phyloP scores from a whole-genome alignment of 2,113 vertebrate genomes.

The Paralichthys olivaceus region DNA sequence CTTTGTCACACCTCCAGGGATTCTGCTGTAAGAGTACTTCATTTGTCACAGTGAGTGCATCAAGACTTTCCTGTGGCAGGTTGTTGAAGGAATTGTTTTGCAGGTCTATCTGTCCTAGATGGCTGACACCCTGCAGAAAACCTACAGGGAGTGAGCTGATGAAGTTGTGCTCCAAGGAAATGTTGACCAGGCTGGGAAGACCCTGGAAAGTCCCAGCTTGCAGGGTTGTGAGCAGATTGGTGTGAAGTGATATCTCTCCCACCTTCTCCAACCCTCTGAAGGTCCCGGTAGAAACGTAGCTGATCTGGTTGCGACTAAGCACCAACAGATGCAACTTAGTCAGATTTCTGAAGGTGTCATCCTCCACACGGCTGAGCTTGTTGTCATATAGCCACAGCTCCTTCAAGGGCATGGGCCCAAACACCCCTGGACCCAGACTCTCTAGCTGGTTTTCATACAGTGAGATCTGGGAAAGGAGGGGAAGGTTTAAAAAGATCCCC shows the following conservation, averaged over 20 bases:
- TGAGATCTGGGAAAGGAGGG: slow-evolving; percentile 84
- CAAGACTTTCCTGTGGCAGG: slow-evolving; percentile 84
- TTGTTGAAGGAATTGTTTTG: slow-evolving; percentile 87
- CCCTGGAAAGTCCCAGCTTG: slow-evolving; percentile 79
- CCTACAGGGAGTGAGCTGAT: slow-evolving; percentile 81
- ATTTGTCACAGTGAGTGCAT: slow-evolving; percentile 74
- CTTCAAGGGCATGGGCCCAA: slow-evolving; percentile 84
- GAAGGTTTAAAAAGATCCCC: slow-evolving; percentile 86
- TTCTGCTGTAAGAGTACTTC: slow-evolving; percentile 88
- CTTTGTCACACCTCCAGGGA: slow-evolving; percentile 90
- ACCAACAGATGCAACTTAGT: slow-evolving; percentile 86
- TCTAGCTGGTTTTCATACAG: slow-evolving; percentile 88
- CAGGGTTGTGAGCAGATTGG: slow-evolving; percentile 83
- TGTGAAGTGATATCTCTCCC: slow-evolving; percentile 89
- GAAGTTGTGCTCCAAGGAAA: slow-evolving; percentile 91
- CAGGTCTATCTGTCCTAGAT: slow-evolving; percentile 85
- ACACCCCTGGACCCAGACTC: slow-evolving; percentile 81
- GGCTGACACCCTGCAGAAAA: slow-evolving; percentile 80
- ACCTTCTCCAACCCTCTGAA: slow-evolving; percentile 87
- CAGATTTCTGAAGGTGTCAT: slow-evolving; percentile 87
- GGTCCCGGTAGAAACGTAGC: slow-evolving; percentile 75
- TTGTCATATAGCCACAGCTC: slow-evolving; percentile 95
- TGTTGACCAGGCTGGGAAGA: slow-evolving; percentile 85
- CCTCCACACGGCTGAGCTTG: slow-evolving; percentile 82
- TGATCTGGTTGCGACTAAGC: slow-evolving; percentile 89